Evolutionary conservation across 2,888 invertebrate species (phyloP), one percentile per base, ranked within the genome.

Genomic region (Biston betularia): DNA sequence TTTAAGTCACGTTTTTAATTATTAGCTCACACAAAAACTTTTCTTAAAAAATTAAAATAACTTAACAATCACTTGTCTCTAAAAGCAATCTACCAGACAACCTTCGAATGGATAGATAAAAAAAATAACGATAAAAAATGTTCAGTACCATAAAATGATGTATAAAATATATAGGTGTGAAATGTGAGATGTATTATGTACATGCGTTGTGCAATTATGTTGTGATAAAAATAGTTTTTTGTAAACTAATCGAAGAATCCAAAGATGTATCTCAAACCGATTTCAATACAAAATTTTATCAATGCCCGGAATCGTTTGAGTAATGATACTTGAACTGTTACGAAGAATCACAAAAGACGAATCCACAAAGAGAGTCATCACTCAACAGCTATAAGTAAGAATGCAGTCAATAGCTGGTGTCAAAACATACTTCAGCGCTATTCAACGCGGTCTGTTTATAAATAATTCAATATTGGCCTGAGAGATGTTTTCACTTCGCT

Each of bases 371-470:
- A 84, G 76, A 79, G 80, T 84, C 84, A 92, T 93, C 92, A 86
- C 80, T 93, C 92, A 92, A 82, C 86, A 89, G 83, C 87, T 88
- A 82, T 87, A 88, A 90, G 90, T 87, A 88, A 78, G 81, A 74
- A 75, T 89, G 89, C 89, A 89, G 88, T 89, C 91, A 92, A 92
- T 92, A 82, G 86, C 84, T 81, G 86, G 87, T 89, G 90, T 90
- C 92, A 89, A 87, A 89, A 89, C 84, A 78, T 79, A 81, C 78
- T 79, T 83, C 83, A 80, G 82, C 82, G 81, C 86, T 79, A 89
- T 91, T 92, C 87, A 91, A 81, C 81, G 78, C 80, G 72, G 82
- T 75, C 84, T 88, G 83, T 88, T 88, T 88, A 89, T 90, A 88
- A 90, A 92, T 90, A 89, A 91, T 91, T 92, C 89, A 90, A 88